Base-by-base conservation (phyloP, 1,140 invertebrate species). In the Cyclargus thomasi region DNA sequence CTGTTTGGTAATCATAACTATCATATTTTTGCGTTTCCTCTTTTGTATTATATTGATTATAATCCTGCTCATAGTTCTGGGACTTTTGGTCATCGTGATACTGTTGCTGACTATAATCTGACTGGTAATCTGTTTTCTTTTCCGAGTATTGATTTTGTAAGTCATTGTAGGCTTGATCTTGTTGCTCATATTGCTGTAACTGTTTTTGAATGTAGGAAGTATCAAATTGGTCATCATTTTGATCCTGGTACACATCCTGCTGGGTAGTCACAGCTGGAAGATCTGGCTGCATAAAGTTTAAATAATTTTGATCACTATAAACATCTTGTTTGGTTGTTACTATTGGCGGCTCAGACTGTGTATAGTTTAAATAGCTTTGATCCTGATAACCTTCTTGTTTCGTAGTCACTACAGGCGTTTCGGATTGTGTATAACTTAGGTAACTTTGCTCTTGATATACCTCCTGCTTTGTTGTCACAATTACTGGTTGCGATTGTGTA, bases 221-320 rank as follows among this genome's bases (percentile, higher is more conserved):
- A 83, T 93, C 93, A 80, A 93, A 92, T 74, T 91, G 92, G 65
- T 72, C 76, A 74, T 74, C 82, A 68, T 53, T 82, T 69, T 71
- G 67, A 63, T 79, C 78, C n/a, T 79, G 74, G 65, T 83, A 82
- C 35, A 70, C 59, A 1, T 59, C 55, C 20, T 59, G 55, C 5
- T 59, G 10, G 5, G 53, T 55, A 8, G 53, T 18, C 6, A 18
- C n/a, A 18, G 8, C 18, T 20, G 53, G 53, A 17, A 55, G 18
- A 18, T 47, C 39, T 47, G 39, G 14, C 10, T 47, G 39, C 39
- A 11, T 20, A 55, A 18, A 55, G 18, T 55, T 17, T 18, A 20
- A 55, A 18, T 18, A 18, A 21, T 20, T 59, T 59, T 59, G 55
- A 20, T 59, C 55, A 20, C 18, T 18, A 59, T 20, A 59, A 11